Base-by-base conservation (phyloP, 2,113 vertebrate species). In the Canis aureus region DNA sequence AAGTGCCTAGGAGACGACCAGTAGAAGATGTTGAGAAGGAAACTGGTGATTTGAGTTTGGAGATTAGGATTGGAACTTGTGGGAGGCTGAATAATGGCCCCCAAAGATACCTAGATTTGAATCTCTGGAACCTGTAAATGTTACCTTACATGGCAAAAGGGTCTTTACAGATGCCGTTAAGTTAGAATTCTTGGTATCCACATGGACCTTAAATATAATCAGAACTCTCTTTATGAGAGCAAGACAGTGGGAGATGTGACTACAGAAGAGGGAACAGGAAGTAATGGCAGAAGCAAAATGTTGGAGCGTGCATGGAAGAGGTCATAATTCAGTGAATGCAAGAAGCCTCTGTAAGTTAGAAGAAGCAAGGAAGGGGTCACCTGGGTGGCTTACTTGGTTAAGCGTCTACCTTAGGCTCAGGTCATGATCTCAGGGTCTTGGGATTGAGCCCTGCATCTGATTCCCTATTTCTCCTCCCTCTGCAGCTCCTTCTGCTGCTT, bases 11-110 rank as follows among this genome's bases (percentile, higher is more conserved):
- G 53, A 64, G 22, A 60, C 59, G 55, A 69, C 25, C 51, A 59
- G 57, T 84, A 79, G 74, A 55, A 92, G 5, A 80, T 20, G 7
- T 49, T 95, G 55, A 85, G 17, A 89, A 74, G 38, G 29, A 81
- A 85, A 93, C 74, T 69, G 25, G 74, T 82, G 82, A 55, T 71
- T 78, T 87, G 81, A 74, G 25, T 82, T 74, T 89, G 27, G 51
- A 69, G 20, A 53, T 87, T 20, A 87, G 49, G 74, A 55, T 35
- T 95, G 59, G 57, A 60, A 20, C 35, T 76, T 69, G 11, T 69
- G 32, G 32, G 38, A 27, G 38, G 38, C 29, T 69, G 53, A 84
- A 69, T 78, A 69, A 83, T n/a, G 23, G 16, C 17, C 15, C 49
- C 59, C 38, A 43, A 6, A 60, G 13, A 69, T 51, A 83, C 20